Base-by-base conservation (phyloP, 2,113 vertebrate genomes). In the Anthoscopus minutus region DNA sequence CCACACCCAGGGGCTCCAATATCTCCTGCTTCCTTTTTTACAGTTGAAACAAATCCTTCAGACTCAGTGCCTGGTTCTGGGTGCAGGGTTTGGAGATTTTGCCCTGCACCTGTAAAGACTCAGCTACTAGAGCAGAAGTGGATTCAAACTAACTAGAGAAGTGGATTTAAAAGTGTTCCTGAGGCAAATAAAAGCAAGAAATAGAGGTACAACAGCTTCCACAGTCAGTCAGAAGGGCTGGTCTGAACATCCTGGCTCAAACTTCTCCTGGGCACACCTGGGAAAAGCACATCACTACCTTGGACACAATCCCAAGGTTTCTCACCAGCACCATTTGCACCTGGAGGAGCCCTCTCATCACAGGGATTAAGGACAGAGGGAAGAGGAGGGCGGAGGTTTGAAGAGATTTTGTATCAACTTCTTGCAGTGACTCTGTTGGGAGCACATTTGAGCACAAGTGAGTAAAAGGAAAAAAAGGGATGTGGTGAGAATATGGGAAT, bases 381-480 rank as follows among this genome's bases (percentile, higher is more conserved):
- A 21, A 27, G 69, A 54, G 0, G 0, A 21, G 2, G 14, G 1
- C 0, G 17, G 18, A 19, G 13, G 0, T 91, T 33, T 16, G 1
- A 4, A 19, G 35, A 40, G 42, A 11, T 10, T 66, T 40, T 28
- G n/a, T 2, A 1, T 7, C 0, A 0, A 4, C 0, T 33, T 8
- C 5, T 33, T 4, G 4, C 6, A 1, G 44, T 0, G 56, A 3
- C 23, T 1, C 3, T 7, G 16, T 0, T 18, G 14, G 70, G 53
- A 79, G 5, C 9, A 1, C 0, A 0, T 30, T 38, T 19, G 9
- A 56, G 15, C 4, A 16, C 27, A 7, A 27, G 42, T 33, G 58
- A 42, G 45, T 76, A 5, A 19, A 30, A 35, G 3, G 15, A 9
- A 28, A 3, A 65, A 48, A n/a, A n/a, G 30, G 50, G 18, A 4